phyloP scores from a whole-genome alignment of 2,113 vertebrate species.

The Clarias magur region DNA sequence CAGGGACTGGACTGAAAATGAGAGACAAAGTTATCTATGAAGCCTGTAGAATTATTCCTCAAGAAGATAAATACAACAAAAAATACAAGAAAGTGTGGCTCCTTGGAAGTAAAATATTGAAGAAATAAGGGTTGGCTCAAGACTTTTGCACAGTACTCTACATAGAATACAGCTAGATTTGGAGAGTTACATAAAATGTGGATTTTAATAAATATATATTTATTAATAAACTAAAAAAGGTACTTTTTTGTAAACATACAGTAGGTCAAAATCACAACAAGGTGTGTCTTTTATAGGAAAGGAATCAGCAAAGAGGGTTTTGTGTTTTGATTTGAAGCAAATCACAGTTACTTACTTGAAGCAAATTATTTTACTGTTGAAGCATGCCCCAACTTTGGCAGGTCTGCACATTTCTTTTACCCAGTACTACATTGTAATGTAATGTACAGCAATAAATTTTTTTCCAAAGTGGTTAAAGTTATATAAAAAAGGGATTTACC shows the following conservation, averaged over 20 bases:
- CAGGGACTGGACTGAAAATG: no score
- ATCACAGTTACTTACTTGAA: background rate
- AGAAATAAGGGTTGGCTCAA: no score
- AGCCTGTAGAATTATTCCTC: no score
- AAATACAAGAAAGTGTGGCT: no score
- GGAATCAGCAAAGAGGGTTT: background rate
- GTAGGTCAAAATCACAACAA: background rate
- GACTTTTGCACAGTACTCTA: no score
- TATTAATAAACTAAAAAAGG: background rate
- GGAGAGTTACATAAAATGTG: background rate
- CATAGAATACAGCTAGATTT: background rate
- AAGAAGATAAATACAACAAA: no score
- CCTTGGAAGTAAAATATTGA: no score
- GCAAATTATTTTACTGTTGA: background rate
- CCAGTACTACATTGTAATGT: background rate
- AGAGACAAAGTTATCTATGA: no score
- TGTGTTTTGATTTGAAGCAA: background rate
- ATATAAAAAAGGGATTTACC: background rate
- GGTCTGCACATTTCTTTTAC: background rate
- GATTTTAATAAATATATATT: no score
- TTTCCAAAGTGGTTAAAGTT: background rate
- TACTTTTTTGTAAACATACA: background rate
- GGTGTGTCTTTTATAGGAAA: background rate
- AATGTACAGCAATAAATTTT: background rate
- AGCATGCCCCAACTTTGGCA: background rate